Base-by-base conservation (phyloP, 2,888 invertebrate species). In the Galeopsomyia nigrocyanea region DNA sequence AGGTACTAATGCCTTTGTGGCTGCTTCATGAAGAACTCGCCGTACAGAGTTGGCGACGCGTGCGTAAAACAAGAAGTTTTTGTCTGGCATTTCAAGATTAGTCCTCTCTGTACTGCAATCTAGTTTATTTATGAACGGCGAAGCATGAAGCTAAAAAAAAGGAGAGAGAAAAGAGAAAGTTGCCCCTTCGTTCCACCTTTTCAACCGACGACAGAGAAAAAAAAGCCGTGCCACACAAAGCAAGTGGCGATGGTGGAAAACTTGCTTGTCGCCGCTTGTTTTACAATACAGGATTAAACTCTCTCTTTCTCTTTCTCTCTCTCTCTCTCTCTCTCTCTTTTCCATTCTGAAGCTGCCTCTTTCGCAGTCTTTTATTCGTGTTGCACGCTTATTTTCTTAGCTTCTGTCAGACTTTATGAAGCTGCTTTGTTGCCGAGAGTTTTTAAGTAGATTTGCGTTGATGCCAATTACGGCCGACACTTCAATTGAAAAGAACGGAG, bases 281-380 rank as follows among this genome's bases (percentile, higher is more conserved):
- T 84, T 82, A 82, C 83, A 84, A 83, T 84, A 82, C 81, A 80
- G 83, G 83, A 83, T 84, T 84, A 84, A 84, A 82, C 79, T 77
- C 71, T 75, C 77, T 79, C 76, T 77, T 39, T 26, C 51, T 31
- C 17, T 10, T 71, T 69, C 49, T 61, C 68, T 58, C 56, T 21
- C 39, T 39, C 39, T 3, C 39, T 39, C 10, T 39, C 10, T 39
- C 39, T 39, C 13, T 39, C 39, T 31, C 13, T 58, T 46, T 39
- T 58, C 17, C 10, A 39, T 58, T n/a, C 17, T 22, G 21, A 13
- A 16, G 16, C 22, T 22, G 14, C 56, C 26, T 56, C 16, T 56
- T 22, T 19, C 13, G 21, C 6, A 13, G 22, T 22, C 55, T 55
- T 55, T 55, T 17, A 21, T 16, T 26, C 26, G 10, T 16, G 17